Percentiles rank a stretch among this genome's conserved stretches.
phyloP scores from a whole-genome alignment of 2,797 vertebrate genomes.

The Sebastiscus tertius region DNA sequence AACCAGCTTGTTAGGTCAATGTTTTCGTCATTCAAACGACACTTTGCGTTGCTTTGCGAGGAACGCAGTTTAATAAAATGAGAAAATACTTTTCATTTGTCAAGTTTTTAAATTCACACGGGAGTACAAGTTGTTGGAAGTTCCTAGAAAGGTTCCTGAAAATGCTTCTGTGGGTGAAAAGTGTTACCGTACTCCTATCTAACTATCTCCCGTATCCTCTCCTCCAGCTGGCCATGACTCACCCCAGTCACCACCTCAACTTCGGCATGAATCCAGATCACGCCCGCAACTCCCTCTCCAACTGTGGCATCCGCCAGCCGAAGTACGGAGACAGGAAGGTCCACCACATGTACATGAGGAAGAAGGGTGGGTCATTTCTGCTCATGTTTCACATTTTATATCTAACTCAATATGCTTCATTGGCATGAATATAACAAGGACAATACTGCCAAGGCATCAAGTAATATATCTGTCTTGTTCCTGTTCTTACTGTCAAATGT shows the following conservation, averaged over 20 bases:
- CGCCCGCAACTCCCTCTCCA: conserved; percentile 96
- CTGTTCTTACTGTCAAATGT: not conserved
- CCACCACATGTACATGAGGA: conserved; percentile 99
- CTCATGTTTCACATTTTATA: accelerated
- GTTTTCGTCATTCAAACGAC: no score
- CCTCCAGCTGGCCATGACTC: conserved; percentile 95
- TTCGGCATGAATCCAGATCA: conserved; percentile 99
- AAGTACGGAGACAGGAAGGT: conserved; percentile 98
- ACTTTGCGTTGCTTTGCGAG: no score
- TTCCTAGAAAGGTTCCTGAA: not conserved
- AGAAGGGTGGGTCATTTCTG: conserved; percentile 86
- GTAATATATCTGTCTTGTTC: not conserved
- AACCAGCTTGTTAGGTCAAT: no score
- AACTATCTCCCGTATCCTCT: not conserved
- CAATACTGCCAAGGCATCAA: no score
- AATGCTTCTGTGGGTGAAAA: not conserved
- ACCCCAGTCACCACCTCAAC: conserved; percentile 98
- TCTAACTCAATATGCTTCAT: not conserved
- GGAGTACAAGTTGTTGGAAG: not conserved
- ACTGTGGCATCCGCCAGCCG: conserved; percentile 97
- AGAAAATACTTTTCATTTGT: no score
- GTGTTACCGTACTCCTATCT: not conserved
- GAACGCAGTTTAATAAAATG: no score
- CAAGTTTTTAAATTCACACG: no score
- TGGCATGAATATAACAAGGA: no score